These are phyloP conservation scores for Suillia variegata DNA, from an alignment of 2,888 invertebrate genomes.

Conservation along the genomic window DNA sequence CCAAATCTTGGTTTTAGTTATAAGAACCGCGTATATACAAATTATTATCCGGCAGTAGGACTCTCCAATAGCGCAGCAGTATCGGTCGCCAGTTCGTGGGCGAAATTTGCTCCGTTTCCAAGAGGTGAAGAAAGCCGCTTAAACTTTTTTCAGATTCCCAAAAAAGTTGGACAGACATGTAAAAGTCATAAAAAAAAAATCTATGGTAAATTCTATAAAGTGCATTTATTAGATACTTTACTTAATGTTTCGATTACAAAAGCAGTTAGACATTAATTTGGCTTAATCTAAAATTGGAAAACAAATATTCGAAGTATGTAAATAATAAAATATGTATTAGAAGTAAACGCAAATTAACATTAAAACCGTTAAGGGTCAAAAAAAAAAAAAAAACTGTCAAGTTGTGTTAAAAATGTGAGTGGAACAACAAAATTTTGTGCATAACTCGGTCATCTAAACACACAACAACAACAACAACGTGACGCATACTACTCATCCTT, in stretches of 20 bases:
- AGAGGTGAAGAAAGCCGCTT: constrained; percentile 4
- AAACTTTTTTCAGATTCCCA: too few species aligned
- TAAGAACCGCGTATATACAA: constrained; percentile 45
- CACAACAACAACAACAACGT: too few species aligned
- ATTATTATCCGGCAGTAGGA: constrained; percentile 46
- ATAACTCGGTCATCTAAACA: constrained; percentile 26
- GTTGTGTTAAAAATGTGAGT: constrained; percentile 8
- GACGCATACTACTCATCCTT: constrained; percentile 61
- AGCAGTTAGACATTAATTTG: too few species aligned
- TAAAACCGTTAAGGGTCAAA: constrained; percentile 10
- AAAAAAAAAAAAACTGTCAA: background rate
- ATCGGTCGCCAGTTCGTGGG: constrained; percentile 46
- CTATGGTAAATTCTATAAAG: too few species aligned
- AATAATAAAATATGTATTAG: too few species aligned
- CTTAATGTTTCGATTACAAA: too few species aligned
- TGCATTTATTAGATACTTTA: too few species aligned
- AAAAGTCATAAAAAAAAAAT: background rate
- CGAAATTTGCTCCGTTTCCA: constrained; percentile 17
- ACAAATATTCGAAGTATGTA: too few species aligned
- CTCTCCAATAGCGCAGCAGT: constrained; percentile 50
- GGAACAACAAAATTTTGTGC: constrained; percentile 22
- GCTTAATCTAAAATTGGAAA: too few species aligned
- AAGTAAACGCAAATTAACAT: too few species aligned
- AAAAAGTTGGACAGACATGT: constrained; percentile 32
- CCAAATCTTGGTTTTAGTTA: too few species aligned